Evolutionary conservation across 1,140 invertebrate species (phyloP), one percentile per base, ranked within the genome.

Genomic region (Eciton burchellii): DNA sequence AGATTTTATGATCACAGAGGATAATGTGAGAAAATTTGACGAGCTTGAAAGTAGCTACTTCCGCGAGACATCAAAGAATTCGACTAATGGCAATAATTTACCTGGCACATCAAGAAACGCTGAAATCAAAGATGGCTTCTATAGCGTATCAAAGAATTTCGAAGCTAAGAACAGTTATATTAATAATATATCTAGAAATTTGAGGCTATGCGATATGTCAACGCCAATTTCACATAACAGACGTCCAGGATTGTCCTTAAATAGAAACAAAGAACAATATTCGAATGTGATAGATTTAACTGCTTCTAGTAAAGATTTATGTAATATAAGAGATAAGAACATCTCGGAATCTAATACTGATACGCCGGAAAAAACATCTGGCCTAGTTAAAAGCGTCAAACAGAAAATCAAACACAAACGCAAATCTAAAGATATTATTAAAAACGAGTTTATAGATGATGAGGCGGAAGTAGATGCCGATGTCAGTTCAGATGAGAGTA

Each of bases 381-480:
- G 2, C 3, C 26, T 19, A 16, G 19, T 29, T 4, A 9, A 19
- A 68, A 45, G 12, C 0, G 11, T 45, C 5, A 6, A 11, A 16
- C 62, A 24, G 9, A 86, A 65, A 3, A 65, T 14, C 41, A 63
- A 65, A 19, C 29, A 12, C 5, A 81, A 43, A 16, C 52, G n/a
- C 3, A 71, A 72, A 52, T 2, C 43, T 82, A 14, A 4, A 82
- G 66, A 41, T 26, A 8, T 6, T 35, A n/a, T 16, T n/a, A 89
- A 9, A 54, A 90, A 81, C n/a, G 56, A 79, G 4, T 96, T 95
- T 63, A 91, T 96, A 65, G 91, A 95, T 21, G 88, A 95, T 73
- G 95, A 96, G 90, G 96, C 95, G 0, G 93, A 94, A 21, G 90
- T 95, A 49, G 95, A 95, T 1, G 92, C 92, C 1, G 92, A 93